A percentile compares a stretch with the other conserved stretches of the same genome.
Conservation (phyloP, 2,888 invertebrate species). For the Hipparchia semele region DNA sequence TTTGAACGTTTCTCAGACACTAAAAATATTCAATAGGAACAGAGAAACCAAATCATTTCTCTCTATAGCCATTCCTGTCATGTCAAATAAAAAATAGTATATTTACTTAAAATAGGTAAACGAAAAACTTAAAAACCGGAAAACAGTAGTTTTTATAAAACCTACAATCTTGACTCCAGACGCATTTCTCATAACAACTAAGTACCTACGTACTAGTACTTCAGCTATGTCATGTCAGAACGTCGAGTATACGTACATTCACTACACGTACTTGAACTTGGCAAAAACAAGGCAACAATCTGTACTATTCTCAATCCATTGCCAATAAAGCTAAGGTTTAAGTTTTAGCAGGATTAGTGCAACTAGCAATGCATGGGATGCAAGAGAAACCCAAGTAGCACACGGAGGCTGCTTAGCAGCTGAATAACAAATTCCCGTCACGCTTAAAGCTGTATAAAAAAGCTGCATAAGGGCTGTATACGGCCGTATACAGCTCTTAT, state of each 20-base stretch:
- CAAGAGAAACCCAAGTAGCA: too few relatives aligned
- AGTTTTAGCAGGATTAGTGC: background rate
- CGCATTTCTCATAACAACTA: conserved; percentile 33
- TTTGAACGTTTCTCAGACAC: conserved; percentile 11
- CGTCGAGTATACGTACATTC: conserved; percentile 30
- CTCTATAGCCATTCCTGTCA: background rate
- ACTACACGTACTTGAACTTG: conserved; percentile 6
- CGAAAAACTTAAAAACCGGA: background rate
- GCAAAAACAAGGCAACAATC: background rate
- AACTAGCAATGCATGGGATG: conserved; percentile 30
- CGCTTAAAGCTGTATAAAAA: too few relatives aligned
- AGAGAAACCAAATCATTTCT: background rate
- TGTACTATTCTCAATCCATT: conserved; percentile 27
- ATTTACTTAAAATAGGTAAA: too few relatives aligned
- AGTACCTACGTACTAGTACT: conserved; percentile 6
- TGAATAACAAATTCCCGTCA: too few relatives aligned
- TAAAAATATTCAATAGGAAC: background rate
- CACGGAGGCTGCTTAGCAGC: too few relatives aligned
- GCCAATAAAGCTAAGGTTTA: background rate
- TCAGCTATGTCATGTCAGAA: conserved; percentile 27
- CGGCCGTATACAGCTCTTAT: too few relatives aligned
- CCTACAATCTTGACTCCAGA: conserved; percentile 20
- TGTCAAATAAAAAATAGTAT: background rate
- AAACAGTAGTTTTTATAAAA: background rate
- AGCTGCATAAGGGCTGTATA: too few relatives aligned